phyloP scores from a whole-genome alignment of 2,113 vertebrate species.

The Ictalurus punctatus region DNA sequence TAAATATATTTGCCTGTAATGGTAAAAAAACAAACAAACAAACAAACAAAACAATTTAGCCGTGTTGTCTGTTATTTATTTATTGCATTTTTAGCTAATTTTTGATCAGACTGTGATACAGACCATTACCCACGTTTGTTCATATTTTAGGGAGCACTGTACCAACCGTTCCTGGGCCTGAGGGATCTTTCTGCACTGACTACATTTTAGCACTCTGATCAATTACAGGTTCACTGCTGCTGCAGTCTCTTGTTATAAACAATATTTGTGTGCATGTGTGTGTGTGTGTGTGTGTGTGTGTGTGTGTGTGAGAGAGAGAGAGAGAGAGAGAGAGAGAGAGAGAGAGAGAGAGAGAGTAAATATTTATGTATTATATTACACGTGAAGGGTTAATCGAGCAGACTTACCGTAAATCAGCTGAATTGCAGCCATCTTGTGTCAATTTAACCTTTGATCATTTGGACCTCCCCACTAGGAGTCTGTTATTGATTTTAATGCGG shows the following conservation, averaged over 20 bases:
- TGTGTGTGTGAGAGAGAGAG: too few relatives aligned
- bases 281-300: background rate
- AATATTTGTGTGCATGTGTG: background rate
- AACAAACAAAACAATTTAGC: too few relatives aligned
- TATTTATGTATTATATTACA: background rate
- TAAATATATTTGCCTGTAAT: too few relatives aligned
- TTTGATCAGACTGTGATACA: background rate
- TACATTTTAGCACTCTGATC: background rate
- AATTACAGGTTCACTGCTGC: background rate
- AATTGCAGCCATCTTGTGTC: background rate
- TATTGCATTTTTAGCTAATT: background rate
- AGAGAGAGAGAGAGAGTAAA: background rate
- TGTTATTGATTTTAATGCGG: background rate
- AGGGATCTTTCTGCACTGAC: background rate
- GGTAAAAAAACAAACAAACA: too few relatives aligned
- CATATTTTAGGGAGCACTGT: background rate
- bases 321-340: background rate
- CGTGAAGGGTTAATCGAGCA: background rate
- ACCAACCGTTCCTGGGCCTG: background rate
- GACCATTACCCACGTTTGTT: background rate
- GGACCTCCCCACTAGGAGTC: background rate
- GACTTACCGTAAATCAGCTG: constrained; percentile 31
- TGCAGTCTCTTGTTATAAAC: background rate
- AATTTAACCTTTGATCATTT: constrained; percentile 45
- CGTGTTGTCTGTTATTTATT: too few relatives aligned